Percentiles rank a stretch among this genome's conserved stretches.
phyloP scores from a whole-genome alignment of 2,113 vertebrate species.

The Vimba vimba region DNA sequence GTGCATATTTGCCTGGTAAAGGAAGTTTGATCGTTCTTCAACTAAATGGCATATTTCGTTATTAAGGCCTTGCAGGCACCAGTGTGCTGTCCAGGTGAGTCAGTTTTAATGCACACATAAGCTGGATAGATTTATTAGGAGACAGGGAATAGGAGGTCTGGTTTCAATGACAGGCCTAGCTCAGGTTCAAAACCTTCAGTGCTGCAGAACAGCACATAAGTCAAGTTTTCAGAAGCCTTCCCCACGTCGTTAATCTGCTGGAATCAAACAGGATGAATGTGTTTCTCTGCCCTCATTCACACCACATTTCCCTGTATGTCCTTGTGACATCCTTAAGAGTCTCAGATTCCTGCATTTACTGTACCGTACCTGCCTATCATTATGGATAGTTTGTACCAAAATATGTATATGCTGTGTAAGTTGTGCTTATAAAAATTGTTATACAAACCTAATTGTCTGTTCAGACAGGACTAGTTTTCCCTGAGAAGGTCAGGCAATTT shows the following conservation, averaged over 20 bases:
- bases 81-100: conserved; percentile 49
- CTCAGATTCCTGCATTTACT: not conserved
- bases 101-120: not conserved
- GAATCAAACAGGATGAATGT: conserved; percentile 56
- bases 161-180: conserved; percentile 47
- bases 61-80: conserved; percentile 25
- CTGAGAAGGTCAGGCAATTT: not conserved
- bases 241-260: conserved; percentile 62
- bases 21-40: conserved; percentile 17
- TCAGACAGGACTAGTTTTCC: not conserved
- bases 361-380: not conserved
- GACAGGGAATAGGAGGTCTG: conserved; percentile 48
- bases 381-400: not conserved
- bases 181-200: conserved; percentile 56
- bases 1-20: conserved; percentile 19
- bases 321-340: not conserved
- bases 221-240: conserved; percentile 58
- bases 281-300: conserved; percentile 44
- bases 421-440: not conserved
- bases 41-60: conserved; percentile 13
- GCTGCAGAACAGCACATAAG: conserved; percentile 59
- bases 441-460: not conserved
- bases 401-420: not conserved
- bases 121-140: conserved; percentile 47
- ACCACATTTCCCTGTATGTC: conserved; percentile 22